phyloP scores from a whole-genome alignment of 35 echinoderm and acorn worm species.

The Diadema setosum region DNA sequence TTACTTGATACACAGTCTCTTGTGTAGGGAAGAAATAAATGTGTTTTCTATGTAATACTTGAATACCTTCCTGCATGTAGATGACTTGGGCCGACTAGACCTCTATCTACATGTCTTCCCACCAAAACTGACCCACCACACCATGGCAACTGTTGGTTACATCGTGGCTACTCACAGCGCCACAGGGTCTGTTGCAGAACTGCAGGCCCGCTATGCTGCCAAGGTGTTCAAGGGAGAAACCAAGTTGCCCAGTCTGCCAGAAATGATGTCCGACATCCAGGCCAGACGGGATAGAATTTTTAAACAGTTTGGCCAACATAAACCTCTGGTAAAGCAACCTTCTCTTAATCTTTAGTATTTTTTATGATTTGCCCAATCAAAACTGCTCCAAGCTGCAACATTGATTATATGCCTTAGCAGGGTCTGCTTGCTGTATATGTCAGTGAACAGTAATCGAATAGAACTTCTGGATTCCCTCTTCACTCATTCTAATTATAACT shows the following conservation, averaged over 20 bases:
- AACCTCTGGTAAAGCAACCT: constrained; percentile 33
- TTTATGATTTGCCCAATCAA: too few relatives aligned
- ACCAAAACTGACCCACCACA: neutral
- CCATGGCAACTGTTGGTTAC: constrained; percentile 10
- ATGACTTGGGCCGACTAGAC: neutral
- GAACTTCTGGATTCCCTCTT: too few relatives aligned
- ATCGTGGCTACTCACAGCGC: neutral
- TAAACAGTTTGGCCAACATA: neutral
- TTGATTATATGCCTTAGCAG: too few relatives aligned
- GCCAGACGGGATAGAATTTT: neutral
- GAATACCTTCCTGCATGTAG: neutral
- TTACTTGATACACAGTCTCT: too few relatives aligned
- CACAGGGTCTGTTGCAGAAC: neutral
- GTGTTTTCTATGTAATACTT: too few relatives aligned
- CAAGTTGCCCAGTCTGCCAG: neutral
- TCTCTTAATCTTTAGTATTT: too few relatives aligned
- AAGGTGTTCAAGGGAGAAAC: constrained; percentile 15
- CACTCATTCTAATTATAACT: too few relatives aligned
- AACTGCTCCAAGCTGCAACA: too few relatives aligned
- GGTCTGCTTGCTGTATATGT: too few relatives aligned
- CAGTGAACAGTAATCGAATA: too few relatives aligned
- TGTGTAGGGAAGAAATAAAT: too few relatives aligned
- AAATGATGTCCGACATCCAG: constrained; percentile 11
- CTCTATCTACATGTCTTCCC: constrained; percentile 58
- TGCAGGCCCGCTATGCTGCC: constrained; percentile 40